Conservation (phyloP, 2,797 vertebrate genomes). For the Coreius guichenoti region DNA sequence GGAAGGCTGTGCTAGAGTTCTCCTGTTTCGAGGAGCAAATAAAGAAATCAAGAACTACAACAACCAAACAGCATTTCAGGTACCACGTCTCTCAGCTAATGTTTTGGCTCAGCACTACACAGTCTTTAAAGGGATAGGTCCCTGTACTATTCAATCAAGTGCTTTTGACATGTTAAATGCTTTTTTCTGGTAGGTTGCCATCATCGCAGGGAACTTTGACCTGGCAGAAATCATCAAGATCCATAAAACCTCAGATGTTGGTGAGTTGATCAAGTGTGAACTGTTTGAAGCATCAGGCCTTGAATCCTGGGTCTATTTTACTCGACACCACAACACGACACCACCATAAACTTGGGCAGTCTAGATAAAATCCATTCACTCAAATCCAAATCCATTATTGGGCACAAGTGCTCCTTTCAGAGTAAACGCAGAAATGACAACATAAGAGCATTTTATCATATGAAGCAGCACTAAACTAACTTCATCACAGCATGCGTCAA, state of each 20-base stretch:
- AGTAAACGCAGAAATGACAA: constrained; percentile 7
- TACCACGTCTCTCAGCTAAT: constrained; percentile 47
- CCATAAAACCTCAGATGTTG: constrained; percentile 94
- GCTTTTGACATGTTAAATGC: neutral
- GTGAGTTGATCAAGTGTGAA: constrained; percentile 80
- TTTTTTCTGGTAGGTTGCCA: constrained; percentile 85
- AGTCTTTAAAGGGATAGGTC: neutral
- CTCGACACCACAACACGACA: neutral
- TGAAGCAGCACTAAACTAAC: neutral
- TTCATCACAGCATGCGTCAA: constrained; percentile 1
- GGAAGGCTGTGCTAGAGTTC: constrained; percentile 96
- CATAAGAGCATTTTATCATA: constrained; percentile 2
- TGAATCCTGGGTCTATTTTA: neutral
- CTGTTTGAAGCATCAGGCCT: neutral
- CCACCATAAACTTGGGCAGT: neutral
- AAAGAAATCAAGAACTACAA: constrained; percentile 98
- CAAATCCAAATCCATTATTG: constrained; percentile 15
- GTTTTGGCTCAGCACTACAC: neutral
- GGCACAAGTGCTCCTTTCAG: constrained; percentile 18
- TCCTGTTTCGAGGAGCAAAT: constrained; percentile 94
- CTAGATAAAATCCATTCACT: neutral
- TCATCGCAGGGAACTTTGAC: constrained; percentile 97
- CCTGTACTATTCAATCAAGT: neutral
- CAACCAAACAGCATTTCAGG: constrained; percentile 95
- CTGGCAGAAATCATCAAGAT: constrained; percentile 98